These are phyloP conservation scores for Lithophane semibrunnea DNA, from an alignment of 2,888 invertebrate species.

Conservation along the genomic window DNA sequence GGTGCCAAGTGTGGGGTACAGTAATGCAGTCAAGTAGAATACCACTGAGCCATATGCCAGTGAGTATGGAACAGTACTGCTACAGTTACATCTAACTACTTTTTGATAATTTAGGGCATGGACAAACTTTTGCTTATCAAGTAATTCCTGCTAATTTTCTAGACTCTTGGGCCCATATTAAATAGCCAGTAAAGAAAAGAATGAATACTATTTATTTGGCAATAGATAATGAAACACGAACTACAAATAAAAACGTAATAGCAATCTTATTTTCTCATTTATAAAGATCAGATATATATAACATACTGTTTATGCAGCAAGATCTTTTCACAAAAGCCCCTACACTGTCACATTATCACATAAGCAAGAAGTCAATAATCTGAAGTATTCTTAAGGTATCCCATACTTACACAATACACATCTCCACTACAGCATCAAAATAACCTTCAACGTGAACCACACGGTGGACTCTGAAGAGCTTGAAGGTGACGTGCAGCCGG, in stretches of 20 bases:
- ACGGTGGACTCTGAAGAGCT: slow-evolving; percentile 96
- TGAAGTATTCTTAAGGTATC: neutral
- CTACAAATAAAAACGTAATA: neutral
- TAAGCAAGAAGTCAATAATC: neutral
- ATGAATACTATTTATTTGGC: neutral
- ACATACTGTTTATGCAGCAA: neutral
- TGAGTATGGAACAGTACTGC: slow-evolving; percentile 62
- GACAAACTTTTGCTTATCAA: neutral
- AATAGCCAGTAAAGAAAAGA: neutral
- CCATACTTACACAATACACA: neutral
- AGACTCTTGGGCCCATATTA: neutral
- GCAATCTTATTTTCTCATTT: slow-evolving; percentile 1
- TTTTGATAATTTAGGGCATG: too few relatives aligned
- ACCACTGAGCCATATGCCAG: slow-evolving; percentile 45
- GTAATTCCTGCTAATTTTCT: neutral
- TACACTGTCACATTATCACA: neutral
- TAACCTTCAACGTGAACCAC: slow-evolving; percentile 98
- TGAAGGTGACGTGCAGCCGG: slow-evolving; percentile 91
- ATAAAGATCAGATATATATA: too few relatives aligned
- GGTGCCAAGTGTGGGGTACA: slow-evolving; percentile 70
- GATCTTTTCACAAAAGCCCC: neutral
- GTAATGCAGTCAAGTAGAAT: slow-evolving; percentile 62
- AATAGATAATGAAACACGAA: neutral
- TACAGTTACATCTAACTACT: slow-evolving; percentile 27
- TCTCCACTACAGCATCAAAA: slow-evolving; percentile 78